These are phyloP conservation scores for Phrynocephalus guinanensis DNA, from an alignment of 2,797 vertebrate genomes.

Conservation along the genomic window DNA sequence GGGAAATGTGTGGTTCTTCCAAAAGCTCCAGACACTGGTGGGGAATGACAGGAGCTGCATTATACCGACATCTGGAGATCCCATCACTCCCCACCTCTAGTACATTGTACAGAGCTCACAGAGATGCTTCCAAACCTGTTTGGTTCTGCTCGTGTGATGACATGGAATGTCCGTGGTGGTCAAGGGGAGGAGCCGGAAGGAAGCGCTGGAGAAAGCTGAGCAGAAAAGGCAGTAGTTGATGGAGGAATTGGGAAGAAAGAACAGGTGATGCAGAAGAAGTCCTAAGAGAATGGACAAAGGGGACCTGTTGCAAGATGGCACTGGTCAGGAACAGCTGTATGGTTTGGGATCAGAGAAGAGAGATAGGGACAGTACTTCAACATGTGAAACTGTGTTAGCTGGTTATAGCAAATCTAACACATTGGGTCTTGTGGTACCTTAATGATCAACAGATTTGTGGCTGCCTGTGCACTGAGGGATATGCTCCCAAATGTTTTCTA, in stretches of 20 bases:
- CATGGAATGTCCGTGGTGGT: neutral
- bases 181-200: too few species aligned
- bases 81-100: neutral
- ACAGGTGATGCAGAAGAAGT: neutral
- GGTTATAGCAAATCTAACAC: neutral
- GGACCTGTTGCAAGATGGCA: neutral
- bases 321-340: neutral
- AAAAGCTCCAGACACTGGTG: neutral
- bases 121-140: neutral
- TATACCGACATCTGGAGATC: neutral
- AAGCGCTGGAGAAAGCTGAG: neutral
- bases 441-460: too few species aligned
- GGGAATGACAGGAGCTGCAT: neutral
- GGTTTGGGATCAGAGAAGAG: neutral
- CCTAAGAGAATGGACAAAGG: neutral
- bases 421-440: too few species aligned
- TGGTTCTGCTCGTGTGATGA: neutral
- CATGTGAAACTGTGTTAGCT: neutral
- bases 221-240: neutral
- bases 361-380: neutral
- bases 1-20: too few species aligned
- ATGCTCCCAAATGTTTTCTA: neutral
- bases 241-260: neutral
- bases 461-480: too few species aligned
- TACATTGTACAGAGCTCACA: too few species aligned